phyloP scores from a whole-genome alignment of 2,888 invertebrate genomes.

The Perithous albicinctus region DNA sequence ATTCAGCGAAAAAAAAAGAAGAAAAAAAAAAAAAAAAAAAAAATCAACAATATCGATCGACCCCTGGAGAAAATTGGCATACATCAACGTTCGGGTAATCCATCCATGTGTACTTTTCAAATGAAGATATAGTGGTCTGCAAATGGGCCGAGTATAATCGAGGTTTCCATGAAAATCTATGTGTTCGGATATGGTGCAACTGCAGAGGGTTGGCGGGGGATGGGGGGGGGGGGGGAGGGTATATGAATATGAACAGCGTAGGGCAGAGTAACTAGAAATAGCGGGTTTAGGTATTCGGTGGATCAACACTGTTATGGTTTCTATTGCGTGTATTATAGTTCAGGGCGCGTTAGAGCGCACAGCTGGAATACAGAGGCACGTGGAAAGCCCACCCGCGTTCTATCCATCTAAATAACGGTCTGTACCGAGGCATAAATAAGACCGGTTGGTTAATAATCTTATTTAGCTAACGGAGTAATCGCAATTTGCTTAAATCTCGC shows the following conservation, averaged over 20 bases:
- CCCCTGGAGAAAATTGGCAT: constrained; percentile 3
- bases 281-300: constrained; percentile 58
- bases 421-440: constrained; percentile 77
- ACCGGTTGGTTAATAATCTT: constrained; percentile 81
- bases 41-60: neutral
- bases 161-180: constrained; percentile 69
- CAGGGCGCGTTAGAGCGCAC: neutral
- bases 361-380: constrained; percentile 36
- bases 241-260: constrained; percentile 70
- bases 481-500: constrained; percentile 81
- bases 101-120: constrained; percentile 52
- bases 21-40: no score
- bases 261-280: constrained; percentile 67
- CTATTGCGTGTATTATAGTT: constrained; percentile 65
- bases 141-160: constrained; percentile 67
- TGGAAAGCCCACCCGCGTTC: constrained; percentile 62
- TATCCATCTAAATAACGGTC: constrained; percentile 73
- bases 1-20: no score
- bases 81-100: constrained; percentile 16
- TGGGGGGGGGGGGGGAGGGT: no score
- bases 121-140: constrained; percentile 67
- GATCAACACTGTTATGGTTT: constrained; percentile 60
- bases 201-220: constrained; percentile 23
- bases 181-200: constrained; percentile 38
- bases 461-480: constrained; percentile 80